Evolutionary conservation across 2,888 invertebrate genomes (phyloP), one percentile per base, ranked within the genome.

Genomic region (Oithona nana): DNA sequence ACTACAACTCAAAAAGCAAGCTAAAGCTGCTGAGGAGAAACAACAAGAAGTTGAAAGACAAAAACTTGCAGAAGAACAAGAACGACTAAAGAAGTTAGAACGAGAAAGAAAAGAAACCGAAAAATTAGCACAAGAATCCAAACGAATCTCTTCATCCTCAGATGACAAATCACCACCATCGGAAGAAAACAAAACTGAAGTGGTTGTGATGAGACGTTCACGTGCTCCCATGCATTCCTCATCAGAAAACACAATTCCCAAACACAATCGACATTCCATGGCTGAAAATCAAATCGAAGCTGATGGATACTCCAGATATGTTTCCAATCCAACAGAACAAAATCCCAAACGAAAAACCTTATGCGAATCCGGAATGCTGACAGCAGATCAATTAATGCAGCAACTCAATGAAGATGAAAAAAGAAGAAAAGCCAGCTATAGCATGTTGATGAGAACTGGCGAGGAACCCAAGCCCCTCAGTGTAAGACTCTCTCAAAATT

Each of bases 321-420:
- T 29, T n/a, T 11, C 24, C 24, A n/a, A 1, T 26, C 1, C 1
- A 28, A n/a, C 28, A 24, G 26, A 3, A 11, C 48, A 48, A 48
- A 8, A 52, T 8, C 26, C 52, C 26, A 52, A 52, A 11, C 6
- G 26, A n/a, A 52, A 20, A 52, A 26, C 20, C 22, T 8, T 22
- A 20, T 20, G 8, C 20, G 52, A 52, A 52, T 24, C 39, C 39
- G 39, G 39, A 11, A 11, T 39, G 8, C 39, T 11, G 16, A 39
- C 39, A 39, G 39, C 70, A 66, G 73, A 72, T 64, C 65, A 60
- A 28, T 26, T n/a, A 20, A 16, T 22, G 26, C 22, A 39, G 29
- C 54, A 50, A 11, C 24, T 24, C 51, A 55, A 50, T 51, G 65
- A 28, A 28, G 54, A 54, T 24, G 54, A 54, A 26, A 54, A 54